phyloP scores from a whole-genome alignment of 2,113 vertebrate genomes.

The Diphyllodes magnificus region DNA sequence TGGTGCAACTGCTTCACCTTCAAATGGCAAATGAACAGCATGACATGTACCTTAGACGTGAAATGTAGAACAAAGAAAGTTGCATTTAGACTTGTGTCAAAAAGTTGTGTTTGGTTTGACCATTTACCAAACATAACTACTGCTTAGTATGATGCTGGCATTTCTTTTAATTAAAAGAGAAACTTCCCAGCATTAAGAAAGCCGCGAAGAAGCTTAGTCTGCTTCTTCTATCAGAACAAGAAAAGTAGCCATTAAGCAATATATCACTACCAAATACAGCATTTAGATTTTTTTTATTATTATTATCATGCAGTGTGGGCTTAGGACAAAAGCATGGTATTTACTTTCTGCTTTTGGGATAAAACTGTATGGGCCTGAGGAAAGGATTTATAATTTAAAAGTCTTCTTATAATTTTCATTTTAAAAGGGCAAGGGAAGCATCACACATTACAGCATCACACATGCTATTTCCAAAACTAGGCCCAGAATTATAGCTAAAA shows the following conservation, averaged over 20 bases:
- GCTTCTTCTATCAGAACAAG: neutral
- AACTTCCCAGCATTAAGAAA: neutral
- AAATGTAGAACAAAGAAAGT: neutral
- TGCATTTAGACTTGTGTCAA: neutral
- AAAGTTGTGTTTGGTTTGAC: neutral
- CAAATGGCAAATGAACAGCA: neutral
- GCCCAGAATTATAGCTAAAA: constrained; percentile 26
- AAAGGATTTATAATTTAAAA: neutral
- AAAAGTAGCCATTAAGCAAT: neutral
- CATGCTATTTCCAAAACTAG: constrained; percentile 14
- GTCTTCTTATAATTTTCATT: neutral
- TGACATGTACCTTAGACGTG: neutral
- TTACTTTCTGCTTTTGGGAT: constrained; percentile 1
- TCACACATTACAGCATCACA: neutral
- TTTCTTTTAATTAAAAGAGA: neutral
- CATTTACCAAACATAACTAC: neutral
- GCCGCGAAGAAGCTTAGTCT: neutral
- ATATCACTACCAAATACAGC: neutral
- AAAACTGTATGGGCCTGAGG: neutral
- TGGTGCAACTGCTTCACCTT: neutral
- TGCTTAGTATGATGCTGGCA: neutral
- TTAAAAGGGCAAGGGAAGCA: constrained; percentile 36
- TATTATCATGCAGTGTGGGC: neutral
- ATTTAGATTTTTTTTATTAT: neutral
- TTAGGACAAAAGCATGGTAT: neutral